Evolutionary conservation across 2,797 vertebrate genomes (phyloP).

Genomic region (Gallinago nigripennis): DNA sequence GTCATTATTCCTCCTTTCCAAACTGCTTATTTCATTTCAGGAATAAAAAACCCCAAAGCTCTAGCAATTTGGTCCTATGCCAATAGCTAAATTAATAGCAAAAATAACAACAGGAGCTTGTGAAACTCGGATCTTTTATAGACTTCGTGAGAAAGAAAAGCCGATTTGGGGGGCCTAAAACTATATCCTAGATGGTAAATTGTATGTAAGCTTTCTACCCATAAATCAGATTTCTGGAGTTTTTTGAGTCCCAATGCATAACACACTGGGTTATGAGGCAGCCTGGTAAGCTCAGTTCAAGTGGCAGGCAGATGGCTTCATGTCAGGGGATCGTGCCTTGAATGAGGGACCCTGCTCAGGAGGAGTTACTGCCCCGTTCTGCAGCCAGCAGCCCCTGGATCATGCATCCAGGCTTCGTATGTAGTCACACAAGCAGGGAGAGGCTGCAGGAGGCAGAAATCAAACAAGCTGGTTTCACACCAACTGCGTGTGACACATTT

Average conservation of each 20-base stretch:
- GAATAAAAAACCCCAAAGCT: slow-evolving; percentile 22
- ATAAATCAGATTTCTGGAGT: slow-evolving; percentile 2
- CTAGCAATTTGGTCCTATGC: slow-evolving; percentile 37
- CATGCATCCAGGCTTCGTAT: background rate
- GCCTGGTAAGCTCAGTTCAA: background rate
- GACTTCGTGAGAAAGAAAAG: slow-evolving; percentile 28
- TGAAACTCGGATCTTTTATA: slow-evolving; percentile 38
- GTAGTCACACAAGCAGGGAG: background rate
- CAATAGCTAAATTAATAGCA: slow-evolving; percentile 46
- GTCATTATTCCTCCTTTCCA: slow-evolving; percentile 13
- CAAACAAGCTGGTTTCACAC: slow-evolving; percentile 2
- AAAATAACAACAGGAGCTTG: slow-evolving; percentile 55
- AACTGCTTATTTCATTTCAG: slow-evolving; percentile 38
- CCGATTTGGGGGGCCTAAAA: background rate
- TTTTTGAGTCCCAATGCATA: background rate
- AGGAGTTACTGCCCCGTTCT: background rate
- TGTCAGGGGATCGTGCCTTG: background rate
- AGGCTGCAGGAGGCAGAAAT: background rate
- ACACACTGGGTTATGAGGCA: background rate
- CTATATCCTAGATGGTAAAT: background rate
- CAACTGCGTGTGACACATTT: background rate
- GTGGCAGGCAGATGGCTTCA: background rate
- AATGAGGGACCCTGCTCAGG: background rate
- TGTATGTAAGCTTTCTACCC: background rate
- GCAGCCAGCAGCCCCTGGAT: background rate